These are phyloP conservation scores for Poecilia velifera DNA, from an alignment of 2,797 vertebrate species.

Conservation along the genomic window DNA sequence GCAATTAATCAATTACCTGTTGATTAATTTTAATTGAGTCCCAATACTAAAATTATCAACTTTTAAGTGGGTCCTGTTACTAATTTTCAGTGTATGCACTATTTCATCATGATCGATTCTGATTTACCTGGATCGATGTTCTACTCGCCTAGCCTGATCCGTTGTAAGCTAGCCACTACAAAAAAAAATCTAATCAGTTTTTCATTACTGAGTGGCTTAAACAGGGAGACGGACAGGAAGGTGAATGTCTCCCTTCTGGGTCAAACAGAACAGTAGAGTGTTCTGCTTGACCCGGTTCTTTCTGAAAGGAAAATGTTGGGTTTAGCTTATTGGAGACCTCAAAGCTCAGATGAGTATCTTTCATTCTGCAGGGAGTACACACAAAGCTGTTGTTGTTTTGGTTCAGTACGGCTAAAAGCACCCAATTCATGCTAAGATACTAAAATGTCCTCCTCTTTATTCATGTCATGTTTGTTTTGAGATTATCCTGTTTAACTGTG, in stretches of 20 bases:
- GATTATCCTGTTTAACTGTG: not conserved
- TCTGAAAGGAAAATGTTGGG: not conserved
- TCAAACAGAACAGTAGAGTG: not conserved
- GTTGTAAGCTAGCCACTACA: not conserved
- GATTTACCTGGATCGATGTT: not conserved
- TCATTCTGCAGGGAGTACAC: not conserved
- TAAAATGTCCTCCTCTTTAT: not conserved
- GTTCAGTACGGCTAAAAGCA: not conserved
- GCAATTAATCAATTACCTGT: too few relatives aligned
- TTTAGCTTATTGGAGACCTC: not conserved
- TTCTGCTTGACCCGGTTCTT: not conserved
- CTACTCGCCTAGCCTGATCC: not conserved
- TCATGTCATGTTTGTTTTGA: not conserved
- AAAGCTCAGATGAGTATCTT: not conserved
- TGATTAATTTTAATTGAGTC: too few relatives aligned
- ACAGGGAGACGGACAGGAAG: not conserved
- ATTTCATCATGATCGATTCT: not conserved
- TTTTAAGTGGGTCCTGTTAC: not conserved
- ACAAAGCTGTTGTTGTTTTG: not conserved
- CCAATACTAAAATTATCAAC: not conserved
- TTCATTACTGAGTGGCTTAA: not conserved
- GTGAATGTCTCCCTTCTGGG: not conserved
- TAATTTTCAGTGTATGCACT: not conserved
- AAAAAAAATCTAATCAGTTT: not conserved
- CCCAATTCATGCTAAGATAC: not conserved